A percentile compares a stretch with the other conserved stretches of the same genome.
Conservation (phyloP, 2,888 invertebrate species). For the Mantis religiosa region DNA sequence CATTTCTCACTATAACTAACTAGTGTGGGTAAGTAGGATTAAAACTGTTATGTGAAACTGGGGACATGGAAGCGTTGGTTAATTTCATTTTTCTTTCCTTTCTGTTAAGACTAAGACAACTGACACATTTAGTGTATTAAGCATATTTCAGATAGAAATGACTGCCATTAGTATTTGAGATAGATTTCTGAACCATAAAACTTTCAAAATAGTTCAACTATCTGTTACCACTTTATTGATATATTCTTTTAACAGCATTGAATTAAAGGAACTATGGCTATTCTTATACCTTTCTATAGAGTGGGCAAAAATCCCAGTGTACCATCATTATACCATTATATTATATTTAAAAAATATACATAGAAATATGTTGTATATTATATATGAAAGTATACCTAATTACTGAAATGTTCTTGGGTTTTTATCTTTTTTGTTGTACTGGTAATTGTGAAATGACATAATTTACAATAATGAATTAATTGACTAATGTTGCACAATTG, state of each 20-base stretch:
- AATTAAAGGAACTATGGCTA: neutral
- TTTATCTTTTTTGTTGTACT: too few relatives aligned
- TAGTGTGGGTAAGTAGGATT: constrained; percentile 7
- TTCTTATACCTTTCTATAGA: neutral
- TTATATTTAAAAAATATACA: too few relatives aligned
- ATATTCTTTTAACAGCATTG: neutral
- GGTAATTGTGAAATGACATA: too few relatives aligned
- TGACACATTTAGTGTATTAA: neutral
- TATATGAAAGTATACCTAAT: too few relatives aligned
- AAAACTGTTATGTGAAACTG: neutral
- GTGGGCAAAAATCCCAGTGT: too few relatives aligned
- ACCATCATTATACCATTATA: too few relatives aligned
- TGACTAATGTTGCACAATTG: too few relatives aligned
- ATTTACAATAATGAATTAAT: too few relatives aligned
- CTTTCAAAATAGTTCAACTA: constrained; percentile 1
- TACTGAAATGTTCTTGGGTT: too few relatives aligned
- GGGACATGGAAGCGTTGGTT: neutral
- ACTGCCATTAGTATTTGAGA: neutral
- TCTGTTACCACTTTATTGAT: neutral
- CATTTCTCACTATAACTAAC: neutral
- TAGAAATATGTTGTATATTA: too few relatives aligned
- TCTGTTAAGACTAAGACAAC: neutral
- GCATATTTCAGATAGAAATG: neutral
- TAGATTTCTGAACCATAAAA: neutral
- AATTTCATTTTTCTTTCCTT: neutral